phyloP scores from a whole-genome alignment of 2,797 vertebrate species.

The Psittacula echo region DNA sequence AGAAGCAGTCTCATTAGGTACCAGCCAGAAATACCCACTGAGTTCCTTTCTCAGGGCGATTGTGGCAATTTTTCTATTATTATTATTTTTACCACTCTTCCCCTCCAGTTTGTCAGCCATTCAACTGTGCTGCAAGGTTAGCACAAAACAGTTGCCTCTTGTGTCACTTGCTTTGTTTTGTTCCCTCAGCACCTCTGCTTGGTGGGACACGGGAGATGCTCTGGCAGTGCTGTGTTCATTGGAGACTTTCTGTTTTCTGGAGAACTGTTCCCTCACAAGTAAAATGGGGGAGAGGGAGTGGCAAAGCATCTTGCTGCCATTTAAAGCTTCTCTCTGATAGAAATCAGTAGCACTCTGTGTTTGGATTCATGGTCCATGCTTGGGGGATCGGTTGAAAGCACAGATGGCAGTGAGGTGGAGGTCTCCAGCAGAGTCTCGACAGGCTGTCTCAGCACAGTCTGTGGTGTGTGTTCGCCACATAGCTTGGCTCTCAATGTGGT shows the following conservation, averaged over 20 bases:
- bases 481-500: not conserved
- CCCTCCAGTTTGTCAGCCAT: not conserved
- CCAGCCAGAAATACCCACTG: not conserved
- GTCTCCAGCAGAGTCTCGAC: accelerated
- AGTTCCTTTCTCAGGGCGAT: not conserved
- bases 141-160: not conserved
- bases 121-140: not conserved
- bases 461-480: accelerated
- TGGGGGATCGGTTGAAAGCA: accelerated
- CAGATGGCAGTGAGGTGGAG: not conserved
- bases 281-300: not conserved
- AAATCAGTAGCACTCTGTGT: not conserved
- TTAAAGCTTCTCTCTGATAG: not conserved
- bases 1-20: not conserved
- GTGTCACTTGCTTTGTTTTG: not conserved
- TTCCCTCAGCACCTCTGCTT: not conserved
- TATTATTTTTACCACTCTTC: not conserved
- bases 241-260: not conserved
- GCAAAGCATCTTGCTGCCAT: not conserved
- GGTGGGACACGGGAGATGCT: not conserved
- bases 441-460: not conserved
- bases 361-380: not conserved
- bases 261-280: not conserved
- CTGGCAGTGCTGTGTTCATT: not conserved
- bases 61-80: not conserved